Percentiles rank a stretch among this genome's conserved stretches.
Conservation (phyloP, 2,113 vertebrate species). For the rat (Rattus norvegicus) region GRCr8 NC_086024.1:76496501-76497000, state of each 20-base stretch:
- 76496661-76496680: conserved; percentile 93
- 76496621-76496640: conserved; percentile 89
- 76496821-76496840: conserved; percentile 88
- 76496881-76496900: conserved; percentile 82
- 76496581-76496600: conserved; percentile 81
- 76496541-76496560: conserved; percentile 76
- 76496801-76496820: conserved; percentile 89
- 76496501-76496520: conserved; percentile 83
- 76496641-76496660: conserved; percentile 94
- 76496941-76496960: conserved; percentile 69
- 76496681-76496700: conserved; percentile 95
- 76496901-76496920: conserved; percentile 85
- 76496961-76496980: conserved; percentile 73
- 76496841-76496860: conserved; percentile 89
- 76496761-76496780: conserved; percentile 93
- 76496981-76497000: conserved; percentile 79
- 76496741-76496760: conserved; percentile 93
- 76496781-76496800: conserved; percentile 93
- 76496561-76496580: conserved; percentile 82
- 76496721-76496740: conserved; percentile 91
- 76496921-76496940: conserved; percentile 85
- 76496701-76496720: conserved; percentile 90
- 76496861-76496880: conserved; percentile 86
- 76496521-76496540: conserved; percentile 75
- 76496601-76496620: conserved; percentile 73